A percentile compares a stretch with the other conserved stretches of the same genome.
Conservation (phyloP, 2,888 invertebrate genomes). For the Liopterus haemorrhoidalis region DNA sequence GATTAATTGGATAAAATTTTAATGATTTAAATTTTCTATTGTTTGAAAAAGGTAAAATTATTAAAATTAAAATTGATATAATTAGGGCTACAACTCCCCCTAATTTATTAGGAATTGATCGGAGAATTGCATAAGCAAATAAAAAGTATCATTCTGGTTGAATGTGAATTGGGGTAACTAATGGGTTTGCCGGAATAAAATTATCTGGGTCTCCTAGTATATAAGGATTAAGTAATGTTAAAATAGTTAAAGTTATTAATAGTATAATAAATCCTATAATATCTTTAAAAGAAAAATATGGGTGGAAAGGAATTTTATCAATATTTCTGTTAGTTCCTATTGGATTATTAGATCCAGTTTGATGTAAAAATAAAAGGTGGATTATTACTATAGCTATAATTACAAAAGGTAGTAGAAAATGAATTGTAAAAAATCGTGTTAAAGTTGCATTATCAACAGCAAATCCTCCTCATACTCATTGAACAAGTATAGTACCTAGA, state of each 20-base stretch:
- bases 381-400: conserved; percentile 55
- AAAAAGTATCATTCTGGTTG: conserved; percentile 77
- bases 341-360: conserved; percentile 64
- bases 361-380: conserved; percentile 60
- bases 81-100: conserved; percentile 65
- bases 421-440: conserved; percentile 70
- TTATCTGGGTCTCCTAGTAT: conserved; percentile 60
- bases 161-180: conserved; percentile 67
- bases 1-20: conserved; percentile 57
- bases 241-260: conserved; percentile 45
- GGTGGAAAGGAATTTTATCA: conserved; percentile 65
- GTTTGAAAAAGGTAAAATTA: conserved; percentile 54
- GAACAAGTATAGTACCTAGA: conserved; percentile 56
- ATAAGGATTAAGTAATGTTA: conserved; percentile 12
- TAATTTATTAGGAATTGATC: conserved; percentile 74
- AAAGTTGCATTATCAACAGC: conserved; percentile 67
- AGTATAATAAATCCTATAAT: conserved; percentile 55
- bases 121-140: conserved; percentile 69
- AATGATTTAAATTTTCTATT: conserved; percentile 54
- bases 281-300: conserved; percentile 61
- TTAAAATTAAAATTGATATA: conserved; percentile 61
- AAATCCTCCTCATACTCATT: conserved; percentile 73
- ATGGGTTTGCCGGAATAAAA: conserved; percentile 62
- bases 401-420: conserved; percentile 68
- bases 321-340: conserved; percentile 58